phyloP scores from a whole-genome alignment of 2,797 vertebrate species.

The Eulemur rubriventer region DNA sequence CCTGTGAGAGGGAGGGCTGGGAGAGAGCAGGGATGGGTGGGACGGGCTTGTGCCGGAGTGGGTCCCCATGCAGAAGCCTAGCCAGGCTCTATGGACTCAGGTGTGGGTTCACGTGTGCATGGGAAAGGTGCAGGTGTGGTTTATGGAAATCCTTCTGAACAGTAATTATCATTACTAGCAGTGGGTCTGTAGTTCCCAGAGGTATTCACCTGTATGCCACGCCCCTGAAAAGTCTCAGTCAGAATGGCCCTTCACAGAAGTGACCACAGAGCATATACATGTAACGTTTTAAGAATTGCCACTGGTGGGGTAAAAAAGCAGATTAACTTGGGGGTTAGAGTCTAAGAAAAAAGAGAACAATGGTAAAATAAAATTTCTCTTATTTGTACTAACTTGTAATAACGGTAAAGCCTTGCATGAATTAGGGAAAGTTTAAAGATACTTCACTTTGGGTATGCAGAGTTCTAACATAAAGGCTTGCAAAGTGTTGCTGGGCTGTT shows the following conservation, averaged over 20 bases:
- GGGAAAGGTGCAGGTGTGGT: background rate
- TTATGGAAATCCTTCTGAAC: background rate
- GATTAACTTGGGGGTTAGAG: background rate
- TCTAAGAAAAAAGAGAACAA: background rate
- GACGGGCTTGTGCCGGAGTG: background rate
- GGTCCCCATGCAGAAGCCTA: too few species aligned
- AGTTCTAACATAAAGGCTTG: background rate
- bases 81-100: background rate
- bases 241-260: background rate
- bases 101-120: background rate
- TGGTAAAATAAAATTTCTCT: background rate
- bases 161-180: background rate
- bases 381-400: background rate
- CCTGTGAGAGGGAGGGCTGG: fast-evolving
- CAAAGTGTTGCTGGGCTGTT: background rate
- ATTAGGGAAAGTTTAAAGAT: background rate
- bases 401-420: background rate
- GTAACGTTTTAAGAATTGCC: background rate
- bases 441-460: background rate
- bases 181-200: background rate
- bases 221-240: background rate
- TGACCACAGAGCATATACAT: background rate
- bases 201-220: background rate
- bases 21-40: background rate
- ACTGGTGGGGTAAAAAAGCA: background rate